A percentile compares a stretch with the other conserved stretches of the same genome.
These are phyloP conservation scores for Amblyornis subalaris DNA, from an alignment of 2,113 vertebrate species.

Conservation along the genomic window DNA sequence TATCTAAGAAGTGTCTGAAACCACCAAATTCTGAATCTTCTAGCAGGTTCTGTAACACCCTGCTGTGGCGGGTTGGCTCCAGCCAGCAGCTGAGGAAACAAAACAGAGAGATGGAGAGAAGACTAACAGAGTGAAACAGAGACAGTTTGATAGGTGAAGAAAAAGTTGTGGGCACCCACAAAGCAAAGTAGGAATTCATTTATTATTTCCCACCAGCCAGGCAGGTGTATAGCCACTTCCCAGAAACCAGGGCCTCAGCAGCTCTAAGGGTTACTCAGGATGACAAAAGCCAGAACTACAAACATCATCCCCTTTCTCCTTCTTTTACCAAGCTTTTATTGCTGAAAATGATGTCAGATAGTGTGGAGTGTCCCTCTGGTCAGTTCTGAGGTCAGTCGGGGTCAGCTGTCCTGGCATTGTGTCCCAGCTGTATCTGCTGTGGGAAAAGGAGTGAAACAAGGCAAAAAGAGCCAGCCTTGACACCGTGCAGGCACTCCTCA, in stretches of 20 bases:
- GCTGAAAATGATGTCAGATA: not conserved
- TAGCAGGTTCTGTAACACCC: not conserved
- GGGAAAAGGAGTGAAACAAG: not conserved
- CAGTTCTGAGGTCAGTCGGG: not conserved
- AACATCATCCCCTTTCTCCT: not conserved
- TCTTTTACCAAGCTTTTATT: not conserved
- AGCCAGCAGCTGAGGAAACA: not conserved
- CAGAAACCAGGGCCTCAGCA: not conserved
- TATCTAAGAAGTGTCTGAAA: not conserved
- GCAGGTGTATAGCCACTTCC: not conserved
- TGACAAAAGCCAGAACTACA: not conserved
- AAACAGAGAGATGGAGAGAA: not conserved
- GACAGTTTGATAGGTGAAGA: not conserved
- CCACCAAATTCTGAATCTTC: not conserved
- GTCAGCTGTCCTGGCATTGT: not conserved
- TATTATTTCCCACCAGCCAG: not conserved
- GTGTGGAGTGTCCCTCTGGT: fast-evolving
- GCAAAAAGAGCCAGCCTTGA: not conserved
- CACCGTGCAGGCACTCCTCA: not conserved
- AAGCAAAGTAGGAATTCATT: not conserved
- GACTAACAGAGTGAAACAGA: not conserved
- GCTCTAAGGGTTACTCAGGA: fast-evolving
- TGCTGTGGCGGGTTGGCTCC: not conserved
- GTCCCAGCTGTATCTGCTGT: not conserved
- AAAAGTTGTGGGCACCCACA: not conserved